phyloP scores from a whole-genome alignment of 2,888 invertebrate genomes.

The Orthosia gracilis region DNA sequence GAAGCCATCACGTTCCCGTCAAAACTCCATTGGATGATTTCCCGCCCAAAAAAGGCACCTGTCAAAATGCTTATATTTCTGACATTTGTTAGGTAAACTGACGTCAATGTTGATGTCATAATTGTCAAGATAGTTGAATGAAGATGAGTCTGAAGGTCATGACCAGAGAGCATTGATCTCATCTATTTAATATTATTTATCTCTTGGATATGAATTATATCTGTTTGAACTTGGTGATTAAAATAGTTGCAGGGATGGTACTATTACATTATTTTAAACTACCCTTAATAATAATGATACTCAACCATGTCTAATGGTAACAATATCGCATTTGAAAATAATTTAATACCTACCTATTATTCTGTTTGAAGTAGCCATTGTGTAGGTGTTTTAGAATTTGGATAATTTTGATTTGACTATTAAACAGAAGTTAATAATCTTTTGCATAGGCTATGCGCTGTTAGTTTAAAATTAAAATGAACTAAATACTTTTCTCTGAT shows the following conservation, averaged over 20 bases:
- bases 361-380: slow-evolving; percentile 23
- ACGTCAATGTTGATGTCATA: no score
- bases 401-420: slow-evolving; percentile 3
- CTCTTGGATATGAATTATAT: slow-evolving; percentile 19
- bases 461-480: no score
- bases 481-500: no score
- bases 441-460: not conserved
- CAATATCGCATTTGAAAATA: slow-evolving; percentile 11
- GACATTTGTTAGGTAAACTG: no score
- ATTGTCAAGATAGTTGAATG: no score
- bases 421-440: not conserved
- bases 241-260: slow-evolving; percentile 12
- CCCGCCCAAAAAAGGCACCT: no score
- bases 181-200: slow-evolving; percentile 24
- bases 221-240: slow-evolving; percentile 30
- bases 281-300: no score
- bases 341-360: not conserved
- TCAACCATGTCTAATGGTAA: slow-evolving; percentile 9
- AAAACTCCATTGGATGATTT: no score
- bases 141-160: slow-evolving; percentile 18
- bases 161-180: slow-evolving; percentile 25
- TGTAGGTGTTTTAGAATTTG: slow-evolving; percentile 8
- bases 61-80: no score
- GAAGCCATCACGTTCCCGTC: no score
- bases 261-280: no score